phyloP scores from a whole-genome alignment of 2,113 vertebrate genomes.

The Corydoras maculifer region DNA sequence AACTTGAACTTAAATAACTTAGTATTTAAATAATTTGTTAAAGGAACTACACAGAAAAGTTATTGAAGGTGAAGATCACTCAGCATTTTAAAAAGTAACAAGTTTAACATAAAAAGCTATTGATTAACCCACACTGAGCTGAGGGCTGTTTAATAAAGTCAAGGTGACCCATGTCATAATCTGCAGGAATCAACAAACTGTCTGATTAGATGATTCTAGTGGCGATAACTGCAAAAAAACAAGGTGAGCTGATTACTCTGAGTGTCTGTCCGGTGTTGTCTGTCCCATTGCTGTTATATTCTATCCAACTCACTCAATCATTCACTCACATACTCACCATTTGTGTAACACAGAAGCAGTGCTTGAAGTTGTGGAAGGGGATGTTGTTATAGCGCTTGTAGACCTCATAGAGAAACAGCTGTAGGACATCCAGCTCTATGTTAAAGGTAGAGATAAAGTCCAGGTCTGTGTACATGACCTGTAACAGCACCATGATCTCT shows the following conservation, averaged over 20 bases:
- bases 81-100: background rate
- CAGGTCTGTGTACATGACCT: constrained; percentile 72
- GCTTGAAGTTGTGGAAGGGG: constrained; percentile 76
- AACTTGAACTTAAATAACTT: too few relatives aligned
- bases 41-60: background rate
- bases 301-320: constrained; percentile 60
- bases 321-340: constrained; percentile 57
- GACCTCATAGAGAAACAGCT: constrained; percentile 69
- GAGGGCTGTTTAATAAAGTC: too few relatives aligned
- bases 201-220: too few relatives aligned
- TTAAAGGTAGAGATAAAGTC: constrained; percentile 64
- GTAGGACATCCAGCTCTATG: constrained; percentile 67
- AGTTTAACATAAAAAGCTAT: too few relatives aligned
- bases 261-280: too few relatives aligned
- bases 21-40: background rate
- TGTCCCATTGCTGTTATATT: background rate
- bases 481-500: constrained; percentile 74
- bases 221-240: background rate
- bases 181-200: constrained; percentile 20
- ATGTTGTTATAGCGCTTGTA: constrained; percentile 75
- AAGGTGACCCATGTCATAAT: background rate
- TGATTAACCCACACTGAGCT: too few relatives aligned
- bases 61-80: background rate
- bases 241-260: background rate
- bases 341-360: constrained; percentile 75